Base-by-base conservation (phyloP, 2,113 vertebrate species). In the Oncorhynchus keta region DNA sequence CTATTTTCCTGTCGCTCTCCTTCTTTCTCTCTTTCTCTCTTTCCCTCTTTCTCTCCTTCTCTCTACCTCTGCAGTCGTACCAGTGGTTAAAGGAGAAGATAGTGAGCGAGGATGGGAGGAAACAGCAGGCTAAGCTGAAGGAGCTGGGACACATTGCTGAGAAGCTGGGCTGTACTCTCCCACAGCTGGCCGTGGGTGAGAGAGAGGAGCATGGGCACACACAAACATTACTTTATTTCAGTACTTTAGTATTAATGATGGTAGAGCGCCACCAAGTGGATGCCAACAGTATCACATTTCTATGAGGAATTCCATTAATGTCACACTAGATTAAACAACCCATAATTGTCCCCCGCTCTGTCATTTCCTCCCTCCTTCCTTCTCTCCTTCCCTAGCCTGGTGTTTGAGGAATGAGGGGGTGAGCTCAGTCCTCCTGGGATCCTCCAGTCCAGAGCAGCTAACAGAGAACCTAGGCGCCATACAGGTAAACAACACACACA, bases 51-150 rank as follows among this genome's bases (percentile, higher is more conserved):
- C 65, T 4, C 32, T 3, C 28, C 3, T 9, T 7, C 20, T 18
- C 12, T 9, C 59, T 85, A 78, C 51, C 4, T 7, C 73, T 32
- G 57, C 82, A 99, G 98, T 97, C 97, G 64, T 99, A 99, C 87
- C 97, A 99, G 92, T 99, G 98, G 98, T 79, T 99, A 84, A 98
- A 97, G 85, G 98, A 99, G 83, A 97, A 98, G 87, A 99, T 99
- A 74, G 79, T 96, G 22, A 98, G 97, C 3, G 98, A 99, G 75
- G 97, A 99, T 55, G 98, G 98, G 64, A 93, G 96, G 62, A 98
- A 95, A 85, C 98, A 99, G 86, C 97, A 98, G 77, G 94, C 87
- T 68, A 99, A 99, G 83, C 93, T 99, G 70, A 98, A 97, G 77
- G 97, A 99, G 84, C 95, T 99, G 45, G 88, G 91, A 16, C 98